Conservation (phyloP, 2,797 vertebrate genomes). For the Oryzias dopingdopingensis region DNA sequence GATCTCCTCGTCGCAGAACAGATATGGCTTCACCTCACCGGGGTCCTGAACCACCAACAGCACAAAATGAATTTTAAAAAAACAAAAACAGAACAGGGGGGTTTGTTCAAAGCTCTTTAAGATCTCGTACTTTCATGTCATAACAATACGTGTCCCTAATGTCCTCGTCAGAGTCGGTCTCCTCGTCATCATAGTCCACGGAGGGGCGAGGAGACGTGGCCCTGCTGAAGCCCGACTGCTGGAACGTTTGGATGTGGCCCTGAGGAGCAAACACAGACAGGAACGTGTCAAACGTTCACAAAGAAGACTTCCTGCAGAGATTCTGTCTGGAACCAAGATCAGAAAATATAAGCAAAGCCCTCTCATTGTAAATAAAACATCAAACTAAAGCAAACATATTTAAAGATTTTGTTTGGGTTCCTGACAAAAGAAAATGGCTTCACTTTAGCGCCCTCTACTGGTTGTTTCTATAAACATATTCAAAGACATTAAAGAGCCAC, state of each 20-base stretch:
- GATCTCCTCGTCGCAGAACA: constrained; percentile 98
- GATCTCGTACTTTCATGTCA: constrained; percentile 84
- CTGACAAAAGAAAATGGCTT: too few relatives aligned
- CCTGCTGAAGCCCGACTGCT: constrained; percentile 95
- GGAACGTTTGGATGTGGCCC: constrained; percentile 97
- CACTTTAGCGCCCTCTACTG: too few relatives aligned
- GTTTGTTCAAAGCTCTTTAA: too few relatives aligned
- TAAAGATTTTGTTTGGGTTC: too few relatives aligned
- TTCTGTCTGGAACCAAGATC: too few relatives aligned
- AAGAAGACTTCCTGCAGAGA: not conserved
- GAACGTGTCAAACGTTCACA: not conserved
- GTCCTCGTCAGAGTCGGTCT: constrained; percentile 97
- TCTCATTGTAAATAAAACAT: too few relatives aligned
- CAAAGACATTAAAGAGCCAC: too few relatives aligned
- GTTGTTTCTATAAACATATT: too few relatives aligned
- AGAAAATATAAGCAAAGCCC: too few relatives aligned
- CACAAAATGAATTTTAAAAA: not conserved
- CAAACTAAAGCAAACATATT: too few relatives aligned
- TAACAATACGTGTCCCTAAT: constrained; percentile 95
- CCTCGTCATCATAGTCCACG: constrained; percentile 94
- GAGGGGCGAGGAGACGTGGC: constrained; percentile 89
- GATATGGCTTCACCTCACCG: constrained; percentile 92
- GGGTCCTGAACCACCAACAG: constrained; percentile 80
- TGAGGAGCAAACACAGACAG: constrained; percentile 41
- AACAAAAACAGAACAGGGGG: too few relatives aligned